These are phyloP conservation scores for Diorhabda elongata DNA, from an alignment of 1,140 invertebrate species.

Conservation along the genomic window DNA sequence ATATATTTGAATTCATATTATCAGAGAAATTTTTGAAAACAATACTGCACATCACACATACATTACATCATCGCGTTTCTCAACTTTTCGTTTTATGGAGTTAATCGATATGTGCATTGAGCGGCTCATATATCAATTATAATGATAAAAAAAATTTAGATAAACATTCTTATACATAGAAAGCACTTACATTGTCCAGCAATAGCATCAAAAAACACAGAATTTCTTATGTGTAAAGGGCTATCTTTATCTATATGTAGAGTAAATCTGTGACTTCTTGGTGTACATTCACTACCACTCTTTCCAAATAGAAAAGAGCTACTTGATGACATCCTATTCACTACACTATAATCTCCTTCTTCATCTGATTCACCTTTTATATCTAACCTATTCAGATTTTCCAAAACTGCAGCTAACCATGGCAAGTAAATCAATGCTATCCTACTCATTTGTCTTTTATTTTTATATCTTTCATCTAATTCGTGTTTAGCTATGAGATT, in stretches of 20 bases:
- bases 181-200: conserved; percentile 61
- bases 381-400: conserved; percentile 68
- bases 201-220: conserved; percentile 72
- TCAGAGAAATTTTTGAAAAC: too few species aligned
- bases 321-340: conserved; percentile 52
- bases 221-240: conserved; percentile 63
- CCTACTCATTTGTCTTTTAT: conserved; percentile 72
- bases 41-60: too few species aligned
- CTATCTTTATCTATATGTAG: conserved; percentile 56
- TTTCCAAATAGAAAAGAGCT: conserved; percentile 40
- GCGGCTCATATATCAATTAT: too few species aligned
- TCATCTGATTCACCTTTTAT: conserved; percentile 41
- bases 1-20: too few species aligned
- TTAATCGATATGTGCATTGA: too few species aligned
- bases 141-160: too few species aligned
- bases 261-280: conserved; percentile 48
- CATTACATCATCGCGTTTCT: too few species aligned
- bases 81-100: too few species aligned
- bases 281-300: conserved; percentile 39
- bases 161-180: too few species aligned
- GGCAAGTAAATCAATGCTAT: conserved; percentile 89
- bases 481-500: conserved; percentile 91
- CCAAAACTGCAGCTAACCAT: conserved; percentile 79
- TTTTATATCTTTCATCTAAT: conserved; percentile 84
- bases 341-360: conserved; percentile 45